Evolutionary conservation across 2,888 invertebrate species (phyloP), one percentile per base, ranked within the genome.

Genomic region (Chalcis sispes): DNA sequence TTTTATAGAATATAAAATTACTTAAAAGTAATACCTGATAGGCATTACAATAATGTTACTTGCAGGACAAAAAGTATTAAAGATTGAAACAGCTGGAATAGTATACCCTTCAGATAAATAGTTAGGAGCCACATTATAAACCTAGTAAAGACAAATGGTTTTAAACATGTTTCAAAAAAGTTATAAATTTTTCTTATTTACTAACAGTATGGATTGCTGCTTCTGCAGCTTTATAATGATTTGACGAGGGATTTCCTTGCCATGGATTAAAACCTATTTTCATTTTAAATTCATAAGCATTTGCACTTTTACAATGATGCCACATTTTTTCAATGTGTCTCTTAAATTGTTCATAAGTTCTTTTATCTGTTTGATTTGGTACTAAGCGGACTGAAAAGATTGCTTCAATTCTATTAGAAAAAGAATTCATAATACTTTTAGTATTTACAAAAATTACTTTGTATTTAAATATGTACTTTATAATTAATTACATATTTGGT

Each of bases 361-460:
- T 72, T 8, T 23, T 32, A 23, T 76, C 65, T 7, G 76, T 83
- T 75, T 83, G 83, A 66, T 82, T 78, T 13, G 77, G 78, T 42
- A 81, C 83, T 50, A 82, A 72, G 2, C 80, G 80, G 52, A 82
- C 70, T 13, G 81, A 80, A 77, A 83, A 82, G 18, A 72, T 81
- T 23, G 78, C 80, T 48, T 77, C 77, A 4, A 80, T 70, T 59
- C 83, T 83, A 59, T 7, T 42, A 77, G 64, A 62, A 23, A 67
- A 62, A 32, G 29, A 64, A 23, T 23, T 48, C 13, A 23, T 10
- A 36, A 36, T 36, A 36, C 36, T 7, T 4, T 36, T 50, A 29
- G 13, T 48, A 10, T 50, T 48, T 64, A 48, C 29, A 13, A 18
- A 13, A 25, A 20, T 40, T 7, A 58, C 18, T n/a, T n/a, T 32